Percentiles rank a stretch among this genome's conserved stretches.
Evolutionary conservation across 2,113 vertebrate species (phyloP).

Genomic region (Phalacrocorax aristotelis): DNA sequence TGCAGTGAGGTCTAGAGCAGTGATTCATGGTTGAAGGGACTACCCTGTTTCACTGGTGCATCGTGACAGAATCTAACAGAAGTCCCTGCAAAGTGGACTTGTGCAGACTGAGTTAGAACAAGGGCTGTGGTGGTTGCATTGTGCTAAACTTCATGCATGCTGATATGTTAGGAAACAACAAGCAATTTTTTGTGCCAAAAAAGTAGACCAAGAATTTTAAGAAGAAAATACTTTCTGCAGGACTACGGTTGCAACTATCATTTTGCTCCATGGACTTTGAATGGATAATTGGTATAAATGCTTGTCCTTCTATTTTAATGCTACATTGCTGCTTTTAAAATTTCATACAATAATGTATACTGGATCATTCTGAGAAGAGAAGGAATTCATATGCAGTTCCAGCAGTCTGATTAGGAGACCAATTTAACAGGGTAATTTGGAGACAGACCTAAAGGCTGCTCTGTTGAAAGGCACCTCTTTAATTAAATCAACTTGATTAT

Average conservation of each 20-base stretch:
- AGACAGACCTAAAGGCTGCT: background rate
- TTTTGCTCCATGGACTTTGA: background rate
- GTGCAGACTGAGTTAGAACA: background rate
- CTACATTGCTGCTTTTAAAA: background rate
- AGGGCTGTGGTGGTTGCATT: background rate
- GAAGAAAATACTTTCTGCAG: background rate
- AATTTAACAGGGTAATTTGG: background rate
- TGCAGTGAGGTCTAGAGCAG: background rate
- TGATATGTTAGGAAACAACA: background rate
- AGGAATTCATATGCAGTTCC: background rate
- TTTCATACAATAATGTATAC: background rate
- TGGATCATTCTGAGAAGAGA: background rate
- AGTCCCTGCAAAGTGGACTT: background rate
- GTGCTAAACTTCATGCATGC: background rate
- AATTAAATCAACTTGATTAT: background rate
- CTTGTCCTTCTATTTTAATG: background rate
- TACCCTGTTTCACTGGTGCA: background rate
- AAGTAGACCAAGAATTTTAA: background rate
- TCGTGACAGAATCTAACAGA: background rate
- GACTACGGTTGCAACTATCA: rapidly evolving
- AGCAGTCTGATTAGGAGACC: background rate
- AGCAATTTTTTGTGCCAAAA: background rate
- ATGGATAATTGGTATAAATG: background rate
- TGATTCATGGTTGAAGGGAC: background rate
- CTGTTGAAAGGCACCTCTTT: background rate